Evolutionary conservation across 1,140 invertebrate species (phyloP).

Genomic region (Lethrus apterus): DNA sequence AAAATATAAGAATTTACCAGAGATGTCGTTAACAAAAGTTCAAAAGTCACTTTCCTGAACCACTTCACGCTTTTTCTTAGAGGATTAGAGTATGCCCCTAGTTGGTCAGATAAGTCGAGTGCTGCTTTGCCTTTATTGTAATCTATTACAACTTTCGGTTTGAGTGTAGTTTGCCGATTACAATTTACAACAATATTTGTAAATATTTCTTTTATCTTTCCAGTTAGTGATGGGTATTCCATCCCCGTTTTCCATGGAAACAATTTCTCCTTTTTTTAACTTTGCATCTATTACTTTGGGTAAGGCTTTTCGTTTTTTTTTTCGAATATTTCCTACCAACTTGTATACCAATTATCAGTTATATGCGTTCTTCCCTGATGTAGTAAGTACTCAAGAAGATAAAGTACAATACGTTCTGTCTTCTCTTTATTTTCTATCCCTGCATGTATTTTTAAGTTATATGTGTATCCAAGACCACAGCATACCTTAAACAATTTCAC

Average conservation of each 20-base stretch:
- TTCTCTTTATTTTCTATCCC: not conserved
- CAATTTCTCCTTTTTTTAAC: constrained; percentile 5
- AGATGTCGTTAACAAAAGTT: constrained; percentile 31
- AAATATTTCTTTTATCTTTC: constrained; percentile 3
- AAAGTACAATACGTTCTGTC: not conserved
- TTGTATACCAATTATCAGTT: not conserved
- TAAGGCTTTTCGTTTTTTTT: not conserved
- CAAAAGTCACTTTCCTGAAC: constrained; percentile 19
- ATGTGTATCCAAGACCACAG: constrained; percentile 3
- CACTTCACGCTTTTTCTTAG: constrained; percentile 24
- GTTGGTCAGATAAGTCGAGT: constrained; percentile 21
- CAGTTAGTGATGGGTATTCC: not conserved
- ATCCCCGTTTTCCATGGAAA: not conserved
- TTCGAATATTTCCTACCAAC: not conserved
- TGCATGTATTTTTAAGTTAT: not conserved
- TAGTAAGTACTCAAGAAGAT: not conserved
- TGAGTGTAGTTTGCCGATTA: constrained; percentile 11
- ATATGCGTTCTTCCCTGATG: not conserved
- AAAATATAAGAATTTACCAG: constrained; percentile 31
- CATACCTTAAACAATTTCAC: constrained; percentile 28
- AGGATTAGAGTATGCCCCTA: constrained; percentile 17
- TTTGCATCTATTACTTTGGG: constrained; percentile 1
- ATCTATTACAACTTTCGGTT: constrained; percentile 25
- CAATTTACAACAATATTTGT: not conserved
- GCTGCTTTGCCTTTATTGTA: constrained; percentile 24